A percentile compares a stretch with the other conserved stretches of the same genome.
These are phyloP conservation scores for Elephas maximus DNA, from an alignment of 2,113 vertebrate species.

Conservation along the genomic window DNA sequence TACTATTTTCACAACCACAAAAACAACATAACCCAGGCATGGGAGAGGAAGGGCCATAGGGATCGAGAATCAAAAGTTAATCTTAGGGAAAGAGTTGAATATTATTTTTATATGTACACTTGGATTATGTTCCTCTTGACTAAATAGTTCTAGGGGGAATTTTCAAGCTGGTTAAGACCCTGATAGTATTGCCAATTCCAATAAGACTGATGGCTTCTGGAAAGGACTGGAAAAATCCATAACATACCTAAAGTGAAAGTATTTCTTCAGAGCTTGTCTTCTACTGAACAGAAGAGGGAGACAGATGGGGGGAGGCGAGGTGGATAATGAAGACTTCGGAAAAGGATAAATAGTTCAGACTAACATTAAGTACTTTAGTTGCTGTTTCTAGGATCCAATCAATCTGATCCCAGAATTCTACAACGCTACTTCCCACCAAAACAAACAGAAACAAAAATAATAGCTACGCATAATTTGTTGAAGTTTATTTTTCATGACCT, in stretches of 20 bases:
- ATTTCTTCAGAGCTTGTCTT: slow-evolving; percentile 34
- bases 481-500: slow-evolving; percentile 25
- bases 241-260: not conserved
- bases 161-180: not conserved
- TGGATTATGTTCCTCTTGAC: not conserved
- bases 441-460: not conserved
- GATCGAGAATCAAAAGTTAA: not conserved
- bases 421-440: not conserved
- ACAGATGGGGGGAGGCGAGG: not conserved
- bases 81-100: not conserved
- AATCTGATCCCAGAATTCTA: not conserved
- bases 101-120: not conserved
- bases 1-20: not conserved
- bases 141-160: not conserved
- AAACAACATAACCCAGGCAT: not conserved
- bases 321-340: not conserved
- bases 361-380: slow-evolving; percentile 14
- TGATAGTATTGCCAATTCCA: not conserved
- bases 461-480: not conserved
- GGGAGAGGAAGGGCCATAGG: not conserved
- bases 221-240: not conserved
- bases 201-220: not conserved
- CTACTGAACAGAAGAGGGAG: not conserved
- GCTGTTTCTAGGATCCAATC: not conserved
- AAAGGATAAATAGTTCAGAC: not conserved